phyloP scores from a whole-genome alignment of 2,888 invertebrate genomes.

The Coleophora flavipennella region DNA sequence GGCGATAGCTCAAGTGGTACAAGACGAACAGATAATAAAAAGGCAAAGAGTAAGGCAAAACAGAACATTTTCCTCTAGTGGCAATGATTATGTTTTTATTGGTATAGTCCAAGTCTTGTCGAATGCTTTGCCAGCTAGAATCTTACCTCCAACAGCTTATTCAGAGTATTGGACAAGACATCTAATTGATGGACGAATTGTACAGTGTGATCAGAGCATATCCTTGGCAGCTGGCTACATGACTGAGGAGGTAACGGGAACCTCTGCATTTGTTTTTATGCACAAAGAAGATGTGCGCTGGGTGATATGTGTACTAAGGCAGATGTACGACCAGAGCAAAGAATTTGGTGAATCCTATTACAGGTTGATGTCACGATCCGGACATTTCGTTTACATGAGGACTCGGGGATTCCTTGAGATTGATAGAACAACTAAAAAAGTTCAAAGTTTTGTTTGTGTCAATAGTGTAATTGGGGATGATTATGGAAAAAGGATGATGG shows the following conservation, averaged over 20 bases:
- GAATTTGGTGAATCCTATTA: constrained; percentile 91
- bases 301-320: constrained; percentile 88
- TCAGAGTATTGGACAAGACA: constrained; percentile 94
- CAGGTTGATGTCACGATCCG: constrained; percentile 84
- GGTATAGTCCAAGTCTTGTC: constrained; percentile 80
- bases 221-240: constrained; percentile 91
- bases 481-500: constrained; percentile 80
- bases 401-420: constrained; percentile 89
- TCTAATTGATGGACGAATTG: constrained; percentile 89
- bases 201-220: constrained; percentile 92
- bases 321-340: constrained; percentile 90
- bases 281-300: constrained; percentile 91
- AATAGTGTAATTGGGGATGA: constrained; percentile 85
- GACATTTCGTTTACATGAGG: constrained; percentile 87
- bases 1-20: constrained; percentile 65
- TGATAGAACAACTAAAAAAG: constrained; percentile 81
- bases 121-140: constrained; percentile 67
- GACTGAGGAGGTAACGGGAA: constrained; percentile 90
- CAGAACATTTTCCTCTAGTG: constrained; percentile 67
- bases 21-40: constrained; percentile 64
- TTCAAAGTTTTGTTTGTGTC: constrained; percentile 89
- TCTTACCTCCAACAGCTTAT: constrained; percentile 75
- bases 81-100: constrained; percentile 78
- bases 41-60: constrained; percentile 68
- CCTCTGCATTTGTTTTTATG: constrained; percentile 91